Conservation (phyloP, 2,888 invertebrate species). For the Nesidiocoris tenuis region DNA sequence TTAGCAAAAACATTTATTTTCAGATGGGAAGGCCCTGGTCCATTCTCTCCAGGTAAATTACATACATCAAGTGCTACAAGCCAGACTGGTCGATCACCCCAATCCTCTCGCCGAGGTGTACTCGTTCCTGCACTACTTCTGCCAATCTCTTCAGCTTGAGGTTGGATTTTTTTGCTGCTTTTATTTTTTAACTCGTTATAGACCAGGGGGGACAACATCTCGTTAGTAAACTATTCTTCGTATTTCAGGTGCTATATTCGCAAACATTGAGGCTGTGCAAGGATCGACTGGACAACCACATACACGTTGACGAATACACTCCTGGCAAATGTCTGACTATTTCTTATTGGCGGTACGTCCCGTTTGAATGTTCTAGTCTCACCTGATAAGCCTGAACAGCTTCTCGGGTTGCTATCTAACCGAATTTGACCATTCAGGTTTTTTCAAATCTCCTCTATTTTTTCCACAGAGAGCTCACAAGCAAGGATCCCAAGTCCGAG, state of each 20-base stretch:
- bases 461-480: constrained; percentile 61
- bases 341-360: constrained; percentile 85
- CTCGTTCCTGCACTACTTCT: constrained; percentile 85
- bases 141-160: constrained; percentile 91
- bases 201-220: too few relatives aligned
- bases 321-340: constrained; percentile 85
- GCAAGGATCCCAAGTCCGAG: constrained; percentile 75
- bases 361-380: too few relatives aligned
- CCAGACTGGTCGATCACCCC: constrained; percentile 77
- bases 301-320: constrained; percentile 85
- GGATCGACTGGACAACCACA: constrained; percentile 84
- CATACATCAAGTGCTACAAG: constrained; percentile 91
- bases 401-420: constrained; percentile 10
- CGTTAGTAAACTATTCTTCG: too few relatives aligned
- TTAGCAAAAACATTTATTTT: too few relatives aligned
- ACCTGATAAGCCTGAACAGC: too few relatives aligned
- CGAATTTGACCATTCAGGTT: not conserved
- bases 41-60: constrained; percentile 91
- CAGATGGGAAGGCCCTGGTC: constrained; percentile 91
- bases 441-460: too few relatives aligned
- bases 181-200: too few relatives aligned
- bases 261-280: constrained; percentile 84
- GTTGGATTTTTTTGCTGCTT: constrained; percentile 2
- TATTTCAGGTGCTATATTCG: constrained; percentile 67
- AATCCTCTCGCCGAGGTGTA: constrained; percentile 80